Conservation (phyloP, 2,113 vertebrate genomes). For the Pithys albifrons region DNA sequence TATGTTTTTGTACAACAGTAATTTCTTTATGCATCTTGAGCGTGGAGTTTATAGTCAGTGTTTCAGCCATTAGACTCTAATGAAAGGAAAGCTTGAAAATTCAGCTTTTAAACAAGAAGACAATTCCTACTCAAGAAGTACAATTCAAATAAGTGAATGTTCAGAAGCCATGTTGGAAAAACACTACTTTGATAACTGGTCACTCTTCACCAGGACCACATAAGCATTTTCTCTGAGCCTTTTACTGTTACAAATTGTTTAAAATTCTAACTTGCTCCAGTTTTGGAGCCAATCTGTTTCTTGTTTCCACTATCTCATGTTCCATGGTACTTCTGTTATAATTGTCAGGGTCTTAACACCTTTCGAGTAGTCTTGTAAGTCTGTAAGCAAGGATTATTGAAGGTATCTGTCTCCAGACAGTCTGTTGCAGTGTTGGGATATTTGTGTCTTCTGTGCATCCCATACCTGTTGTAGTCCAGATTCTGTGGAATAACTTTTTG, state of each 20-base stretch:
- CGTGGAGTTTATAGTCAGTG: not conserved
- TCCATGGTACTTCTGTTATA: constrained; percentile 52
- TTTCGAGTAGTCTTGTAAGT: not conserved
- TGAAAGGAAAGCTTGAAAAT: not conserved
- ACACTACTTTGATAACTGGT: not conserved
- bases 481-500: not conserved
- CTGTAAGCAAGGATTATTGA: not conserved
- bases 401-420: not conserved
- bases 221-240: not conserved
- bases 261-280: not conserved
- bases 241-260: not conserved
- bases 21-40: not conserved
- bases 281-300: not conserved
- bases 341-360: not conserved
- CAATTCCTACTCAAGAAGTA: not conserved
- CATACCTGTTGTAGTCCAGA: not conserved
- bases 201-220: not conserved
- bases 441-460: not conserved
- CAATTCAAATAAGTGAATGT: not conserved
- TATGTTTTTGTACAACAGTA: not conserved
- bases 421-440: not conserved
- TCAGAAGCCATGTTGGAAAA: not conserved
- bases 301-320: not conserved
- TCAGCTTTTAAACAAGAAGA: not conserved
- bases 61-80: not conserved